Percentiles rank a stretch among this genome's conserved stretches.
These are phyloP conservation scores for Lucifuga dentata DNA, from an alignment of 2,113 vertebrate genomes.

Conservation along the genomic window DNA sequence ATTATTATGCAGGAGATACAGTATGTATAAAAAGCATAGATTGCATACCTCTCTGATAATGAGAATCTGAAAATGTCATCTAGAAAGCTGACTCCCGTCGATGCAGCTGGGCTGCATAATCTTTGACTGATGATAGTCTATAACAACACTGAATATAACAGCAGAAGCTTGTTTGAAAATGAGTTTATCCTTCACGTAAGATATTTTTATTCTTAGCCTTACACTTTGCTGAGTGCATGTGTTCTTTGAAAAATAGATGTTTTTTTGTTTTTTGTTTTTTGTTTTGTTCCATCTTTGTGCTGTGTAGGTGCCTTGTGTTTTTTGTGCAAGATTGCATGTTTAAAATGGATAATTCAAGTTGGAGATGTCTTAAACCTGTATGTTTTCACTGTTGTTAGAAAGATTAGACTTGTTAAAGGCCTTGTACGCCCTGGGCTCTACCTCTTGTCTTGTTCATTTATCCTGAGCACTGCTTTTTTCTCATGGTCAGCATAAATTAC, in stretches of 20 bases:
- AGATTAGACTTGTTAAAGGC: constrained; percentile 46
- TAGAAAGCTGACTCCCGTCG: constrained; percentile 52
- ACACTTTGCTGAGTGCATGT: constrained; percentile 14
- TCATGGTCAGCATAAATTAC: constrained; percentile 51
- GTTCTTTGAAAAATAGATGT: constrained; percentile 30
- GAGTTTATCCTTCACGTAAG: constrained; percentile 40
- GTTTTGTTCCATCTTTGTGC: constrained; percentile 15
- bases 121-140: constrained; percentile 43
- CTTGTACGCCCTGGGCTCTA: constrained; percentile 28
- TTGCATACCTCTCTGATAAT: constrained; percentile 40
- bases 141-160: constrained; percentile 43
- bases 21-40: constrained; percentile 35
- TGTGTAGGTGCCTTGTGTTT: not conserved
- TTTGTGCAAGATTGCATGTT: too few relatives aligned
- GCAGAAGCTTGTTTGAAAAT: constrained; percentile 27
- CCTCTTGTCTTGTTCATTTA: constrained; percentile 37
- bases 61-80: constrained; percentile 56
- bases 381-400: constrained; percentile 39
- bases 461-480: constrained; percentile 31
- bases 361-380: constrained; percentile 27
- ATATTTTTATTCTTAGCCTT: constrained; percentile 36
- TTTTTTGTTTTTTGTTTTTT: constrained; percentile 28
- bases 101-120: constrained; percentile 33
- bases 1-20: constrained; percentile 16
- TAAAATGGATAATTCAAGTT: constrained; percentile 37